Percentiles rank a stretch among this genome's conserved stretches.
phyloP scores from a whole-genome alignment of 2,113 vertebrate species.

The Hypomesus transpacificus region DNA sequence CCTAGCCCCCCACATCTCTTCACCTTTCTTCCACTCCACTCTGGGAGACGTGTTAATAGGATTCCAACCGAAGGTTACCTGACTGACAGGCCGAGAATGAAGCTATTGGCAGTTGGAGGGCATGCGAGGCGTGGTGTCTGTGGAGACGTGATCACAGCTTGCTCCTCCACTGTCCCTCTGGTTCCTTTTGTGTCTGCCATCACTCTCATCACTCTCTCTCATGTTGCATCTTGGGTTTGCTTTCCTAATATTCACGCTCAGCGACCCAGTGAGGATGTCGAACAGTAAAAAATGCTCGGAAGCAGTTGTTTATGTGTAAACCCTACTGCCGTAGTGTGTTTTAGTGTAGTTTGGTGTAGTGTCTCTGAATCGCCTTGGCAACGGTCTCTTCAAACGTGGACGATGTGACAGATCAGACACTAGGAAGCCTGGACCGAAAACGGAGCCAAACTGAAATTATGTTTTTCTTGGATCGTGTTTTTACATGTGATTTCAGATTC shows the following conservation, averaged over 20 bases:
- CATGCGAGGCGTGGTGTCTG: neutral
- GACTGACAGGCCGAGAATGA: neutral
- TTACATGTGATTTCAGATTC: neutral
- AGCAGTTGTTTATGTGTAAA: too few species aligned
- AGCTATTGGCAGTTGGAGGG: neutral
- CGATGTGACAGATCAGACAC: too few species aligned
- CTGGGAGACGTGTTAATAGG: neutral
- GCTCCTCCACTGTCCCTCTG: neutral
- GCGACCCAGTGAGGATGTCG: too few species aligned
- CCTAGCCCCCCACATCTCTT: neutral
- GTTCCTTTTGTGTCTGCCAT: neutral
- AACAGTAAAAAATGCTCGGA: too few species aligned
- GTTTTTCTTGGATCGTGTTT: conserved; percentile 17
- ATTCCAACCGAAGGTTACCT: neutral
- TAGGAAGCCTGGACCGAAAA: neutral
- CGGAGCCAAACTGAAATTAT: neutral
- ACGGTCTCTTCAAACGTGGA: too few species aligned
- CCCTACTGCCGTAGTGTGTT: too few species aligned
- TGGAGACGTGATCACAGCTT: neutral
- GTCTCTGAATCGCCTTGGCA: too few species aligned
- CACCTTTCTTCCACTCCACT: neutral
- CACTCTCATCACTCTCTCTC: neutral
- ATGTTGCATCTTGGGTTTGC: neutral
- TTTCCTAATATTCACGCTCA: too few species aligned
- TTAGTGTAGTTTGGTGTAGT: too few species aligned